Percentiles rank a stretch among this genome's conserved stretches.
These are phyloP conservation scores for Phataginus tricuspis DNA, from an alignment of 2,797 vertebrate genomes.

Conservation along the genomic window DNA sequence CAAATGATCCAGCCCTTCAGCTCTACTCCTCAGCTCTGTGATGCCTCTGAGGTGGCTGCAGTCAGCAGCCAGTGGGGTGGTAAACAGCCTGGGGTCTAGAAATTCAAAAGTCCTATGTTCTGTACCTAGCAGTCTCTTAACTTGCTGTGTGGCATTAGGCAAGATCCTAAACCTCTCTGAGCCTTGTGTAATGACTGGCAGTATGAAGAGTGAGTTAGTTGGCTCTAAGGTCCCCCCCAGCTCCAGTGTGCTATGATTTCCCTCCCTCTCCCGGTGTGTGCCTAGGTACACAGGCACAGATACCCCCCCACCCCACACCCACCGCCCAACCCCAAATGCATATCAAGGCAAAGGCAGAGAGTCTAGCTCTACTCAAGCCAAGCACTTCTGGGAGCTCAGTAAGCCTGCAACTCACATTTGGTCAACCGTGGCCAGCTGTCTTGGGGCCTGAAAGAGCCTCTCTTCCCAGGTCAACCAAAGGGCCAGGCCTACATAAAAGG, in stretches of 20 bases:
- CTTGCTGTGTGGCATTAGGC: not conserved
- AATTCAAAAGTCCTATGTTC: not conserved
- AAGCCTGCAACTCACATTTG: not conserved
- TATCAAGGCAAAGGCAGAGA: conserved; percentile 21
- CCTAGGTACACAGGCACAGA: not conserved
- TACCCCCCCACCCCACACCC: not conserved
- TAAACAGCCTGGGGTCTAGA: not conserved
- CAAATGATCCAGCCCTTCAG: not conserved
- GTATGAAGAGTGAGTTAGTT: not conserved
- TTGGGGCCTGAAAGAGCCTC: not conserved
- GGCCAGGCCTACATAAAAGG: not conserved
- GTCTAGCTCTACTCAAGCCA: not conserved
- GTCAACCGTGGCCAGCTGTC: not conserved
- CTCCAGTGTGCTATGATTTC: not conserved
- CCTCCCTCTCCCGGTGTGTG: too few relatives aligned
- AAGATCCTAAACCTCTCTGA: conserved; percentile 32
- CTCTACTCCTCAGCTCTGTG: not conserved
- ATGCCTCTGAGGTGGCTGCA: not conserved
- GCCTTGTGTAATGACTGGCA: not conserved
- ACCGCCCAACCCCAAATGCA: not conserved
- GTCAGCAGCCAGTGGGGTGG: not conserved
- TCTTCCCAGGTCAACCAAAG: conserved; percentile 43
- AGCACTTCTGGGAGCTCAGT: not conserved
- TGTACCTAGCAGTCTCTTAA: not conserved
- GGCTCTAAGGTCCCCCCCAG: not conserved